Evolutionary conservation across 2,888 invertebrate genomes (phyloP), one percentile per base, ranked within the genome.

Genomic region (Osedax frankpressi): DNA sequence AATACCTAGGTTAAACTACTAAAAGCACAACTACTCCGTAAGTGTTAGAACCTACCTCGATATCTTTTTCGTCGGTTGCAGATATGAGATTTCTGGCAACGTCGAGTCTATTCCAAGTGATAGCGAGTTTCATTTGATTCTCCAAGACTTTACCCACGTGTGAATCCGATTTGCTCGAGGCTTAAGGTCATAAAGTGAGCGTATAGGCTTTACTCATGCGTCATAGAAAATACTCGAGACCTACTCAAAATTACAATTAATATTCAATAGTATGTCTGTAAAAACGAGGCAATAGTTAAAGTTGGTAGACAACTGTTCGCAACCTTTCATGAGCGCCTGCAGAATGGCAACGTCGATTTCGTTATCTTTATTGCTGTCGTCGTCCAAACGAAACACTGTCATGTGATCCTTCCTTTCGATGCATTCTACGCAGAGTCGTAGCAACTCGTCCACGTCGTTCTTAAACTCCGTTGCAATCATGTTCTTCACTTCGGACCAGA

Each of bases 31-130:
- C n/a, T n/a, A n/a, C n/a, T n/a, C n/a, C n/a, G n/a, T n/a, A n/a
- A n/a, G n/a, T n/a, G n/a, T n/a, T n/a, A n/a, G n/a, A n/a, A n/a
- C n/a, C n/a, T 11, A 44, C 44, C 44, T 44, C 44, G 19, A 44
- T 44, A 44, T 44, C 44, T 44, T 44, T 44, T 19, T 44, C 44
- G 6, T 44, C 44, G 6, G 6, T 6, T 6, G 44, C 6, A 11
- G 44, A 6, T 44, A 44, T 11, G 11, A 44, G 44, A 75, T 81
- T 82, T 76, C 82, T 82, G 70, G 84, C 85, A 3, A 85, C 81
- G 77, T 85, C 85, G 73, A 84, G 82, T 76, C 84, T 78, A 79
- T 85, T 84, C 84, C 85, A 84, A 28, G 83, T 82, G 24, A 85
- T 76, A 3, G 84, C 84, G 26, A 85, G 78, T 73, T 80, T 80